Conservation (phyloP, 2,888 invertebrate genomes). For the Heliothis peltigera region DNA sequence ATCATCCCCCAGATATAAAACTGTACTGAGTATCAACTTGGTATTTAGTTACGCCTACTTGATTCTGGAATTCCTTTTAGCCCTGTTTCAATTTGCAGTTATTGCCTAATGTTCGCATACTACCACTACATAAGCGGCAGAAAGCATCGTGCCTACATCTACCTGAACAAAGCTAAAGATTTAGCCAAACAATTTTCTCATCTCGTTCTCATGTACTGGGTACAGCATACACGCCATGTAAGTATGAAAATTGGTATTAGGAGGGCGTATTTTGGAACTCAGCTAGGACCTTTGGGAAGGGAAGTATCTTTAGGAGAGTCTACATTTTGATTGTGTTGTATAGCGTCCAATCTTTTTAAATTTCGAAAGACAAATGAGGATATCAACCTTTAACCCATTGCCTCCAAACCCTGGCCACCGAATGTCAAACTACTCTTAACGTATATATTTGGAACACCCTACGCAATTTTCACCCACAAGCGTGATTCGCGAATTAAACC, state of each 20-base stretch:
- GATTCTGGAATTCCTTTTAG: not conserved
- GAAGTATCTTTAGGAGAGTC: not conserved
- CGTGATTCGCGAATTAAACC: slow-evolving; percentile 32
- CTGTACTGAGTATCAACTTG: no score
- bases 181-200: slow-evolving; percentile 78
- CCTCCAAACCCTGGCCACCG: no score
- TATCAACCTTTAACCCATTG: no score
- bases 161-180: slow-evolving; percentile 79
- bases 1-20: no score
- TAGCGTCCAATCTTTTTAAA: not conserved
- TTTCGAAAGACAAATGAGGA: slow-evolving; percentile 13
- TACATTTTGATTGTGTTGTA: not conserved
- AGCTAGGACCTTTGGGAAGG: no score
- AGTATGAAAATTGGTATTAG: no score
- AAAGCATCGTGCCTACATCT: slow-evolving; percentile 74
- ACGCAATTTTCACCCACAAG: slow-evolving; percentile 3
- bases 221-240: slow-evolving; percentile 88
- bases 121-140: slow-evolving; percentile 84
- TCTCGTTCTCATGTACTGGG: slow-evolving; percentile 83
- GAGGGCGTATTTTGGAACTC: no score
- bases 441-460: not conserved
- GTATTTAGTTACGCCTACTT: no score
- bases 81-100: slow-evolving; percentile 76
- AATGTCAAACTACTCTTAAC: slow-evolving; percentile 1
- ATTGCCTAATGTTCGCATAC: slow-evolving; percentile 88